Percentiles rank a stretch among this genome's conserved stretches.
Conservation (phyloP, 1,140 invertebrate species). For the Drosophila sp. region DNA sequence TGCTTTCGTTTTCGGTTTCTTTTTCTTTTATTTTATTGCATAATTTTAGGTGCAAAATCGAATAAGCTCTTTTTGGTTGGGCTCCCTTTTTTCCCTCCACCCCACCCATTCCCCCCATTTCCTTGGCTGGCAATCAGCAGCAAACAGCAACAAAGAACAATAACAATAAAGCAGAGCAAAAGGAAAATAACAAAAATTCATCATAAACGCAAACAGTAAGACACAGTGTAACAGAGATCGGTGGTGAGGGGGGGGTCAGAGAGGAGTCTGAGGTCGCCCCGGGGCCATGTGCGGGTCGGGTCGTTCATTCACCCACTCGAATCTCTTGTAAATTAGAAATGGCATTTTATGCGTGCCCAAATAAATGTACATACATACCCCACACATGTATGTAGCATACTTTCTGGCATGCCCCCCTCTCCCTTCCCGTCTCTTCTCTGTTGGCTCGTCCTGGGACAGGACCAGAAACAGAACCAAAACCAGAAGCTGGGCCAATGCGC, state of each 20-base stretch:
- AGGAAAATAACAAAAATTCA: slow-evolving; percentile 57
- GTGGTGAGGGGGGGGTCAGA: background rate
- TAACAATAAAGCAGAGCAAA: slow-evolving; percentile 54
- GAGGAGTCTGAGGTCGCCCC: background rate
- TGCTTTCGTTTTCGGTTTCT: slow-evolving; percentile 20
- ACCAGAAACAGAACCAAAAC: background rate
- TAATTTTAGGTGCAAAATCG: slow-evolving; percentile 63
- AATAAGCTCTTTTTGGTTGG: slow-evolving; percentile 14
- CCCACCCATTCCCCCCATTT: background rate
- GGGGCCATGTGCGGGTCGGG: slow-evolving; percentile 6
- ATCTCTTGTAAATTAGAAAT: slow-evolving; percentile 72
- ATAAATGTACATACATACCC: slow-evolving; percentile 53
- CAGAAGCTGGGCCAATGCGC: background rate
- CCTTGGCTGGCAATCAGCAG: slow-evolving; percentile 32
- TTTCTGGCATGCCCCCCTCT: slow-evolving; percentile 30
- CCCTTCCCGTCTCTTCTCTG: background rate
- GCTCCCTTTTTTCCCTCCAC: background rate
- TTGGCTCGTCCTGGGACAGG: background rate
- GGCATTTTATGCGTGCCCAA: slow-evolving; percentile 74
- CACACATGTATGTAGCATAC: slow-evolving; percentile 36
- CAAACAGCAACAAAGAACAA: slow-evolving; percentile 53
- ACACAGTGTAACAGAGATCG: background rate
- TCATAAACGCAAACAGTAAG: slow-evolving; percentile 43
- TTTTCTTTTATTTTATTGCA: slow-evolving; percentile 61
- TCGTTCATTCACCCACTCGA: slow-evolving; percentile 18